Evolutionary conservation across 2,888 invertebrate species (phyloP).

Genomic region (Melitaea athalia): DNA sequence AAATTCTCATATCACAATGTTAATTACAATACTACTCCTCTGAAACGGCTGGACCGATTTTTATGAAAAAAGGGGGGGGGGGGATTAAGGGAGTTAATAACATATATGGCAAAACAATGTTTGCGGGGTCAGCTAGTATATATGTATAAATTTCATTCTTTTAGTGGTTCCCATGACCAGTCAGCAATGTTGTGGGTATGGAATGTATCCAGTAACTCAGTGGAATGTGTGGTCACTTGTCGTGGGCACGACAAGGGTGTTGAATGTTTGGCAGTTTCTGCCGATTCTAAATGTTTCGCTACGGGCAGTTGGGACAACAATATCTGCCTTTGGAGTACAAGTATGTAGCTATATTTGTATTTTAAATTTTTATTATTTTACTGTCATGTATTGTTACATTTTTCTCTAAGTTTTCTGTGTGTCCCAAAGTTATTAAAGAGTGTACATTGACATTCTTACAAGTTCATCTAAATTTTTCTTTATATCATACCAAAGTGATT

Average conservation of each 20-base stretch:
- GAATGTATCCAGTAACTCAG: slow-evolving; percentile 87
- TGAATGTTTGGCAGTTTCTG: slow-evolving; percentile 91
- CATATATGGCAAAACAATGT: too few relatives aligned
- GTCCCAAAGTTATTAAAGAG: too few relatives aligned
- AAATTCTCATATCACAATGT: too few relatives aligned
- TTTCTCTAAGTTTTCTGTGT: too few relatives aligned
- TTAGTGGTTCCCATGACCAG: slow-evolving; percentile 94
- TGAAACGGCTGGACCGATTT: too few relatives aligned
- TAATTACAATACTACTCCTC: too few relatives aligned
- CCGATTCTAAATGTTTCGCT: slow-evolving; percentile 84
- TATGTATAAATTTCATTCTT: neutral
- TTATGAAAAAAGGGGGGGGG: too few relatives aligned
- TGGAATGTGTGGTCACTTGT: slow-evolving; percentile 90
- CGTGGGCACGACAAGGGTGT: slow-evolving; percentile 96
- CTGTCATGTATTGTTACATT: too few relatives aligned
- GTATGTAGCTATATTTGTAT: slow-evolving; percentile 54
- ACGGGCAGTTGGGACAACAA: slow-evolving; percentile 97
- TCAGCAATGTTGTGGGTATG: slow-evolving; percentile 95
- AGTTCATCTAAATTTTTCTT: too few relatives aligned
- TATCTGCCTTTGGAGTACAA: slow-evolving; percentile 94
- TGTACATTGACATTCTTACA: too few relatives aligned
- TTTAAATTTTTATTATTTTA: neutral
- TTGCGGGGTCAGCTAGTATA: too few relatives aligned
- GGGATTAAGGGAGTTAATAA: neutral
- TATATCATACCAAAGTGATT: too few relatives aligned